phyloP scores from a whole-genome alignment of 2,797 vertebrate species.

The Euphonia xanthogaster region DNA sequence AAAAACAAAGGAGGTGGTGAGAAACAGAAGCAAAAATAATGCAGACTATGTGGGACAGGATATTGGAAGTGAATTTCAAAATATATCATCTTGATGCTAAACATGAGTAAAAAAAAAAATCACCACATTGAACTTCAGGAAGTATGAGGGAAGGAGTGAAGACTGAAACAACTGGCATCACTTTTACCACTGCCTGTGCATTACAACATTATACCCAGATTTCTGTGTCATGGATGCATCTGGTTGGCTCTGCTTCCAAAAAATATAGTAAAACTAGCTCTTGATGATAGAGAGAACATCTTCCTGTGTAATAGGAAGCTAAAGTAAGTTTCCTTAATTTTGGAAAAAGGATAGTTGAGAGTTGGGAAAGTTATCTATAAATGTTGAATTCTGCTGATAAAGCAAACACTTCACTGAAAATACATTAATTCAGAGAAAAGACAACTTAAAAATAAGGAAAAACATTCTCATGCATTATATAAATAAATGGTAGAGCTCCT shows the following conservation, averaged over 20 bases:
- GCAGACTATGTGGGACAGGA: neutral
- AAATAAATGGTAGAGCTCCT: neutral
- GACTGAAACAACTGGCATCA: neutral
- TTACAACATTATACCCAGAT: neutral
- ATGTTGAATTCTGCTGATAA: neutral
- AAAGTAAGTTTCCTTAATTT: neutral
- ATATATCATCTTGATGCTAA: neutral
- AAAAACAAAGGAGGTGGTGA: neutral
- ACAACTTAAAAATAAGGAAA: neutral
- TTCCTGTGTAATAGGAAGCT: neutral
- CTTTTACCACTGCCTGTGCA: neutral
- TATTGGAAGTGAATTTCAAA: neutral
- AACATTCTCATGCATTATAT: accelerated
- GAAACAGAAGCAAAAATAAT: neutral
- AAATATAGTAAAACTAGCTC: neutral
- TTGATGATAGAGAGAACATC: neutral
- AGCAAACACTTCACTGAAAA: neutral
- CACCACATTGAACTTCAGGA: neutral
- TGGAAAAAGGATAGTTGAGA: neutral
- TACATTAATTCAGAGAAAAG: neutral
- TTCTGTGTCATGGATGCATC: neutral
- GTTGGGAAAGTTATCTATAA: neutral
- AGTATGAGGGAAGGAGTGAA: neutral
- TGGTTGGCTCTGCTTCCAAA: neutral
- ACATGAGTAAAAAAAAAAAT: neutral